phyloP scores from a whole-genome alignment of 2,888 invertebrate genomes.

The Pedicia rivosa region DNA sequence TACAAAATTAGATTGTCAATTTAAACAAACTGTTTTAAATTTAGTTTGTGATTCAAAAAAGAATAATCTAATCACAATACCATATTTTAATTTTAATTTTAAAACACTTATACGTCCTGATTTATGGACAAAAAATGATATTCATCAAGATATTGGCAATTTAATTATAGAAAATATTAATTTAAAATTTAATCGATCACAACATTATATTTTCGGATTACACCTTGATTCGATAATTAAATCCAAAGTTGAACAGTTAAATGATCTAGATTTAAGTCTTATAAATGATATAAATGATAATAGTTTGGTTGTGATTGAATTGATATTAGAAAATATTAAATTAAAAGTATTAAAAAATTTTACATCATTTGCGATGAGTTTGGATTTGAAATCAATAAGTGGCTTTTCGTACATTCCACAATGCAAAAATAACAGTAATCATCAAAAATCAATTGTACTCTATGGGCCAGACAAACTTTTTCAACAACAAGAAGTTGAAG shows the following conservation, averaged over 20 bases:
- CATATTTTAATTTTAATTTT: conserved; percentile 17
- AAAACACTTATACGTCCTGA: conserved; percentile 19
- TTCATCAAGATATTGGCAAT: conserved; percentile 7
- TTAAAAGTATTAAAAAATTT: neutral
- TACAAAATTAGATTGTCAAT: conserved; percentile 13
- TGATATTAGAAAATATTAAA: neutral
- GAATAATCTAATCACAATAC: conserved; percentile 18
- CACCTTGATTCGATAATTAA: too few relatives aligned
- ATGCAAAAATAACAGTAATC: neutral
- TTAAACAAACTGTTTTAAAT: neutral
- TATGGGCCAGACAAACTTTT: neutral
- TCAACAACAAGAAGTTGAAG: neutral
- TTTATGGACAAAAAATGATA: conserved; percentile 21
- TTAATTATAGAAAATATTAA: neutral
- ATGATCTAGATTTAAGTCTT: too few relatives aligned
- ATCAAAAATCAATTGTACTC: neutral
- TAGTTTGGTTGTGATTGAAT: neutral
- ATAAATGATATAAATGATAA: neutral
- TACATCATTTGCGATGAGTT: neutral
- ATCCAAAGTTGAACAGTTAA: too few relatives aligned
- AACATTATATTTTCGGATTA: neutral
- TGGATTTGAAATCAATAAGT: neutral
- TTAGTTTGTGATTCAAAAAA: neutral
- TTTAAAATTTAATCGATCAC: neutral
- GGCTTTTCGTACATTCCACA: neutral